Base-by-base conservation (phyloP, 2,113 vertebrate genomes). In the Rafetus swinhoei region DNA sequence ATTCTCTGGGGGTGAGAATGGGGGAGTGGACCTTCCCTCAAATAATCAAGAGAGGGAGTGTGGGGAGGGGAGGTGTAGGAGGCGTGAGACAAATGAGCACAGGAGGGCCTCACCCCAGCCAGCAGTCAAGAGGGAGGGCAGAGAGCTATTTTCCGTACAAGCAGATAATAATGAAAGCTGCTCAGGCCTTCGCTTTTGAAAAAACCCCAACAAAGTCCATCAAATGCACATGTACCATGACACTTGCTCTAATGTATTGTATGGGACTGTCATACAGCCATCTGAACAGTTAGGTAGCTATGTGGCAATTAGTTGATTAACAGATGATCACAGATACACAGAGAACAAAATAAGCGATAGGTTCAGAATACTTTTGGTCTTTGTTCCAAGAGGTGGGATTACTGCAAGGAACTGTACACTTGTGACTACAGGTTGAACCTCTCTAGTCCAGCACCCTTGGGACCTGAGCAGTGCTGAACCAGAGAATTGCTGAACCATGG, bases 171-270 rank as follows among this genome's bases (percentile, higher is more conserved):
- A 74, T 39, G 21, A 74, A 35, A 21, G 10, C 21, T 35, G 69
- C 69, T 74, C 1, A 0, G 18, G 3, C 69, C n/a, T 3, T 52
- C 52, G 93, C 9, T 74, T 88, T 24, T 87, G 90, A 62, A 60
- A 53, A 91, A 81, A 45, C 4, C 5, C 45, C 45, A 45, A 45
- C 45, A 45, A 45, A 45, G 52, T 27, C 39, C 29, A 81, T 50
- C 25, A 60, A n/a, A 13, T 65, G 55, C 53, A 80, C 52, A 88
- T 35, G 13, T 32, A 50, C 55, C 52, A 4, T 22, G 76, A 0
- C 56, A 9, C 79, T 87, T 62, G 83, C 56, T 52, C 50, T 32
- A 29, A 45, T 12, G 13, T 92, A 86, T 92, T 86, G 93, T 96
- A 39, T 85, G 74, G 84, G 21, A 3, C 53, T 94, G 80, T 72